These are phyloP conservation scores for Brevimyrus niger DNA, from an alignment of 2,113 vertebrate genomes.

Conservation along the genomic window DNA sequence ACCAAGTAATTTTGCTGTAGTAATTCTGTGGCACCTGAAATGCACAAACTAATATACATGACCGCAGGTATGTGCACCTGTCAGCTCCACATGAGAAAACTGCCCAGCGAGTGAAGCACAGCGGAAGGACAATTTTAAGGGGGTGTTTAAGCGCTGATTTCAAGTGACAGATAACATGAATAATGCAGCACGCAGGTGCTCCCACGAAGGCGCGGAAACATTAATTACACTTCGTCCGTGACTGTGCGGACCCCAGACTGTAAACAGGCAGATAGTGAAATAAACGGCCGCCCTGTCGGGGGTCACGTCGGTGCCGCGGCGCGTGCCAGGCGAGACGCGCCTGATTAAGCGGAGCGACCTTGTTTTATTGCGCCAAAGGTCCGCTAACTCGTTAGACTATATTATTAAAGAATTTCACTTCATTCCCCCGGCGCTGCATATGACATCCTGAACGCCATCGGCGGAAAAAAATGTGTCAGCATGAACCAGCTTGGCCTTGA, in stretches of 20 bases:
- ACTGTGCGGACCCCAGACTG: background rate
- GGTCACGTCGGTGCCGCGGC: background rate
- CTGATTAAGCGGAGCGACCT: slow-evolving; percentile 8
- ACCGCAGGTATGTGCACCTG: background rate
- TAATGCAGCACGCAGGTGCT: background rate
- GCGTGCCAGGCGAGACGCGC: background rate
- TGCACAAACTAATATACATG: background rate
- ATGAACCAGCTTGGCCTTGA: slow-evolving; percentile 1
- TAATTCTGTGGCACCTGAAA: background rate
- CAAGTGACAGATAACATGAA: background rate
- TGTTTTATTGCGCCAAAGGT: background rate
- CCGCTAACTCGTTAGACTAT: slow-evolving; percentile 4
- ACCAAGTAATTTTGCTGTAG: background rate
- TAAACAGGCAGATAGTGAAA: background rate
- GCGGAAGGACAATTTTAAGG: background rate
- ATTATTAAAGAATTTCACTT: slow-evolving; percentile 7
- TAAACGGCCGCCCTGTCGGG: background rate
- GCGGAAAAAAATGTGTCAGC: background rate
- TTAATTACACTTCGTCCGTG: slow-evolving; percentile 3
- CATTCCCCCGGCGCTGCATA: background rate
- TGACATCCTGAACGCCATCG: background rate
- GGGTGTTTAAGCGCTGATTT: background rate
- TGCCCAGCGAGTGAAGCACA: background rate
- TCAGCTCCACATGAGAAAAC: background rate
- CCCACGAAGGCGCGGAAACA: background rate